Evolutionary conservation across 1,140 invertebrate species (phyloP).

Genomic region (Eupristina koningsbergeri): DNA sequence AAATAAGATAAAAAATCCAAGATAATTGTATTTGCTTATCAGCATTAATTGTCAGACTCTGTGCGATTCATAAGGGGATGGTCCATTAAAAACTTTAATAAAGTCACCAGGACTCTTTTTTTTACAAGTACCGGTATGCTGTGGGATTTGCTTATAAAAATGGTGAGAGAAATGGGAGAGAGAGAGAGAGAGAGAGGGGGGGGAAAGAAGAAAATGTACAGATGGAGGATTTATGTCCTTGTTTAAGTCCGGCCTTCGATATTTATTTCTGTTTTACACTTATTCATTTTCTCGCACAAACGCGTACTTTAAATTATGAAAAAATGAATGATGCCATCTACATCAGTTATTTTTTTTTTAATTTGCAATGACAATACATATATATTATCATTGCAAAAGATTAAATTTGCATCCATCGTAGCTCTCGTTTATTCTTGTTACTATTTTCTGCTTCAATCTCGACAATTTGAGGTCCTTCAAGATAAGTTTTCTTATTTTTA

Average conservation of each 20-base stretch:
- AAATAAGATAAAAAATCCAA: not conserved
- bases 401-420: not conserved
- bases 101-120: constrained; percentile 51
- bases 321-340: too few species aligned
- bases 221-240: not conserved
- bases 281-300: not conserved
- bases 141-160: not conserved
- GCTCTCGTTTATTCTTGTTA: not conserved
- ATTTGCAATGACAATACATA: too few species aligned
- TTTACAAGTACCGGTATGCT: not conserved
- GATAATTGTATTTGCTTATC: constrained; percentile 9
- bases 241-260: not conserved
- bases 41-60: constrained; percentile 30
- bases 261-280: not conserved
- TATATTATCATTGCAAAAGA: constrained; percentile 9
- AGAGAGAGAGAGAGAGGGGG: not conserved
- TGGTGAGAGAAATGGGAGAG: not conserved
- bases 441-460: not conserved
- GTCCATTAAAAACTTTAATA: constrained; percentile 51
- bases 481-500: not conserved
- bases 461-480: not conserved
- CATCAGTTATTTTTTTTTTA: constrained; percentile 28
- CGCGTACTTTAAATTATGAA: not conserved
- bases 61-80: not conserved
- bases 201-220: too few species aligned